Conservation (phyloP, 2,888 invertebrate species). For the Rhagonycha lutea region DNA sequence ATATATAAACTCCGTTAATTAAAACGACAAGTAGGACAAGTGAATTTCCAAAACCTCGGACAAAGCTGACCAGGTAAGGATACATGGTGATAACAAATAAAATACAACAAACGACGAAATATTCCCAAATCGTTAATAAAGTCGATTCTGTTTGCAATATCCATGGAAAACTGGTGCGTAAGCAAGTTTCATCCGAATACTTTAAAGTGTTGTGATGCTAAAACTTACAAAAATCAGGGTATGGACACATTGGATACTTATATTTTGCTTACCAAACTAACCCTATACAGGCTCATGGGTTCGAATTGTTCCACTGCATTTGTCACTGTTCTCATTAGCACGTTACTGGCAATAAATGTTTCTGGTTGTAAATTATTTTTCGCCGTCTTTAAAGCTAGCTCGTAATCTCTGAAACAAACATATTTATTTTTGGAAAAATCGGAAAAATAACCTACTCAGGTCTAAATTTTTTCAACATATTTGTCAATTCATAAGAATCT, state of each 20-base stretch:
- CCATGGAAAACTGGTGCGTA: constrained; percentile 36
- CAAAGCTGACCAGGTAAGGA: constrained; percentile 28
- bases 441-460: neutral
- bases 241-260: no score
- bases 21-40: constrained; percentile 11
- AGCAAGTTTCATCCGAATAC: constrained; percentile 34
- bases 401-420: neutral
- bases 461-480: neutral
- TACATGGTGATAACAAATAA: constrained; percentile 27
- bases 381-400: neutral
- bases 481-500: neutral
- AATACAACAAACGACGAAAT: constrained; percentile 23
- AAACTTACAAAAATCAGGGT: neutral
- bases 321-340: neutral
- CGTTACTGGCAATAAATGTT: neutral
- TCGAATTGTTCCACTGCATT: neutral
- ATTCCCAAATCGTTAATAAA: constrained; percentile 33
- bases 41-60: neutral
- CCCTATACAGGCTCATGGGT: constrained; percentile 21
- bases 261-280: constrained; percentile 9
- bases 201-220: constrained; percentile 16
- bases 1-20: constrained; percentile 26
- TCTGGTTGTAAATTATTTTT: constrained; percentile 8
- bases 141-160: constrained; percentile 33
- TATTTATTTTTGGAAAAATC: neutral